Evolutionary conservation across 2,113 vertebrate species (phyloP), one percentile per base, ranked within the genome.

Genomic region (Malurus cyaneus): DNA sequence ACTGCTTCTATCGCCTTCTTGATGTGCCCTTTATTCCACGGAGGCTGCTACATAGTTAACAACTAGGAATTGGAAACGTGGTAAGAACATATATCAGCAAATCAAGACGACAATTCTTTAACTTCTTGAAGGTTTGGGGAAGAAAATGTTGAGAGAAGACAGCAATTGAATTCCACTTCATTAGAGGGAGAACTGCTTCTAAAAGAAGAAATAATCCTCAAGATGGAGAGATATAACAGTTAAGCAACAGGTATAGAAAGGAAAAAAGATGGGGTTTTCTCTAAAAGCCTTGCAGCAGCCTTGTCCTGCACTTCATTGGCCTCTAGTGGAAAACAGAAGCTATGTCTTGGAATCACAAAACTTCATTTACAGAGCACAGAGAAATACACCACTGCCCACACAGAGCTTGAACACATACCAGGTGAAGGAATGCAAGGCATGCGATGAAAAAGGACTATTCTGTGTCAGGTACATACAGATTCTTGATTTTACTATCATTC

Each of bases 251-350:
- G 74, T 89, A 50, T 59, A 49, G 31, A 80, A 86, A 18, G 56
- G 28, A 7, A 79, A 60, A 80, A 36, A 39, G 23, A 70, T 8
- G 23, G 17, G 29, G 8, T 21, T 66, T 60, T 50, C 42, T 12
- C 32, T 18, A 19, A 52, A 74, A 59, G 36, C 24, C 21, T 56
- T 19, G 47, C 26, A 77, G 56, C 70, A 70, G 77, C 57, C 18
- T 96, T 93, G 12, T 29, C 83, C 95, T 96, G 66, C 32, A 6
- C 92, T 96, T 80, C 93, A 96, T 97, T 97, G 97, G 49, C 97
- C 96, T 95, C 98, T 98, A 95, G 97, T 93, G 97, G 96, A 21
- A 49, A 72, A 47, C 4, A 34, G 23, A 50, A 86, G 88, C 49
- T 74, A 89, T 46, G 77, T 8, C 92, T 83, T 42, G 9, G 1